These are phyloP conservation scores for Potamilus streckersoni DNA, from an alignment of 1,140 invertebrate genomes.

Conservation along the genomic window DNA sequence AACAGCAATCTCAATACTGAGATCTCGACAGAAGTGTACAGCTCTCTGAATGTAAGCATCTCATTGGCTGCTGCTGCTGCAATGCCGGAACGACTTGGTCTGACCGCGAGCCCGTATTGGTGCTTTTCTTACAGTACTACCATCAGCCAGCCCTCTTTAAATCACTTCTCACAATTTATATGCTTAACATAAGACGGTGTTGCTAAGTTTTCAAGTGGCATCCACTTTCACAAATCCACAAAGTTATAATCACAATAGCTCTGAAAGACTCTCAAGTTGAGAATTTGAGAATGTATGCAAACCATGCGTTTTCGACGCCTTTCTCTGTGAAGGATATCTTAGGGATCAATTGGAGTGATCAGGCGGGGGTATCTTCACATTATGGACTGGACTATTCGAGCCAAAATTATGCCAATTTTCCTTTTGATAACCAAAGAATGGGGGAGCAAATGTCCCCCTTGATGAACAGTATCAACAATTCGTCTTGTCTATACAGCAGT, in stretches of 20 bases:
- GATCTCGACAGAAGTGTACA: too few relatives aligned
- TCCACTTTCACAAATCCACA: conserved; percentile 36
- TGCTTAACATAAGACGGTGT: conserved; percentile 32
- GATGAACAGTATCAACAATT: conserved; percentile 5
- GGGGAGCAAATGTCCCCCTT: conserved; percentile 28
- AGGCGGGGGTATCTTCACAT: conserved; percentile 20
- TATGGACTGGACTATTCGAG: conserved; percentile 35
- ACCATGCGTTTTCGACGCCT: conserved; percentile 32
- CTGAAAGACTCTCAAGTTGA: conserved; percentile 20
- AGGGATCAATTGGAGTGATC: conserved; percentile 22
- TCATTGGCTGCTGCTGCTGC: too few relatives aligned
- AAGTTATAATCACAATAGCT: conserved; percentile 32
- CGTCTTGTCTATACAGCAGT: conserved; percentile 29
- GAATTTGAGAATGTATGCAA: conserved; percentile 32
- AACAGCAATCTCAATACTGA: too few relatives aligned
- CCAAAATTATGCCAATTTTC: conserved; percentile 25
- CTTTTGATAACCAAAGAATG: conserved; percentile 18
- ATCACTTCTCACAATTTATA: conserved; percentile 29
- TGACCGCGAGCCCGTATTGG: too few relatives aligned
- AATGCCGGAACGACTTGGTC: too few relatives aligned
- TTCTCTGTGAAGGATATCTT: conserved; percentile 34
- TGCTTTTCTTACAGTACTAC: too few relatives aligned
- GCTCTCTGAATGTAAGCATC: too few relatives aligned
- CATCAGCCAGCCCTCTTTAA: too few relatives aligned
- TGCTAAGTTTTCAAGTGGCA: conserved; percentile 34